These are phyloP conservation scores for Hydropsyche betteni DNA, from an alignment of 2,888 invertebrate genomes.

Conservation along the genomic window DNA sequence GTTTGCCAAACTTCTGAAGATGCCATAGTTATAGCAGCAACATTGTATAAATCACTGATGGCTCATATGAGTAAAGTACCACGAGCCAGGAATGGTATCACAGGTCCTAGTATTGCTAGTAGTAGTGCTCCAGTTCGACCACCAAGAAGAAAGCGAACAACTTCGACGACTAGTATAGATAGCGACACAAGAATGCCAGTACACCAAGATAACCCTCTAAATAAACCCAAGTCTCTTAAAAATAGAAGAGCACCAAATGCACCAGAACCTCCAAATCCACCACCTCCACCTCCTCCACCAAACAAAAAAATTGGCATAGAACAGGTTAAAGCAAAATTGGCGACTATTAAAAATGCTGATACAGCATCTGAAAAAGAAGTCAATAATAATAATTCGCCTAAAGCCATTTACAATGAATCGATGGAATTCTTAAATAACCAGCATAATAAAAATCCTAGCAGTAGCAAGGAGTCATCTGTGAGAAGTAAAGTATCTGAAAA, in stretches of 20 bases:
- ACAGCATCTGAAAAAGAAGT: constrained; percentile 62
- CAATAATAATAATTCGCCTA: constrained; percentile 63
- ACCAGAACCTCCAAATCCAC: constrained; percentile 58
- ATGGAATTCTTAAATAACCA: constrained; percentile 58
- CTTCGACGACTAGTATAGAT: constrained; percentile 71
- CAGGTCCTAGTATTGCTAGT: constrained; percentile 79
- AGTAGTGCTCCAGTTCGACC: constrained; percentile 75
- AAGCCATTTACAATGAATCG: constrained; percentile 61
- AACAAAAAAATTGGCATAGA: constrained; percentile 63
- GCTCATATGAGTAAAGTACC: constrained; percentile 74
- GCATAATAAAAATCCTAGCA: constrained; percentile 54
- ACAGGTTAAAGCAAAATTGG: constrained; percentile 69
- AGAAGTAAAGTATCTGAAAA: constrained; percentile 66
- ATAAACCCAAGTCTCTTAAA: constrained; percentile 65
- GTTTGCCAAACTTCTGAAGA: constrained; percentile 90
- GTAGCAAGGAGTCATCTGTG: constrained; percentile 62
- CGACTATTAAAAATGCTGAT: constrained; percentile 60
- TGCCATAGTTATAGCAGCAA: constrained; percentile 90
- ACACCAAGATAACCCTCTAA: constrained; percentile 57
- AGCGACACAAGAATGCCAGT: constrained; percentile 63
- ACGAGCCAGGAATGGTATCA: constrained; percentile 71
- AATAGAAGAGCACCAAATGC: constrained; percentile 60
- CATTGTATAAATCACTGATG: constrained; percentile 87
- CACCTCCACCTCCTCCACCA: constrained; percentile 58
- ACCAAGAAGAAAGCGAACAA: constrained; percentile 77